These are phyloP conservation scores for Ariopsis seemanni DNA, from an alignment of 2,113 vertebrate genomes.

Conservation along the genomic window DNA sequence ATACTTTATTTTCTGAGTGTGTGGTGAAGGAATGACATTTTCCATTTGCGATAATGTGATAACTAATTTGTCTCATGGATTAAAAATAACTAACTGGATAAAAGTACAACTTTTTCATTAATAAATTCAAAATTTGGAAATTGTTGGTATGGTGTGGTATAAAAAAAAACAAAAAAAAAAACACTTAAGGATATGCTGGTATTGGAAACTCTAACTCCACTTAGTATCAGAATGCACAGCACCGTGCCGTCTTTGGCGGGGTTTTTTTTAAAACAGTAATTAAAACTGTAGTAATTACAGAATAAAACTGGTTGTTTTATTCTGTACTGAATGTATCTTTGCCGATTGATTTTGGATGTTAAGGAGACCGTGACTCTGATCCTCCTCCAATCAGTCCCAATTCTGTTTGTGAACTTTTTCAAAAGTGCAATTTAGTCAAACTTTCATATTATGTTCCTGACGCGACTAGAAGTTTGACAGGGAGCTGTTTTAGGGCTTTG, in stretches of 20 bases:
- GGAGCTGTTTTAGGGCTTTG: slow-evolving; percentile 36
- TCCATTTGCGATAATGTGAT: not conserved
- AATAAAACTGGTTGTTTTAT: not conserved
- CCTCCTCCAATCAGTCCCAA: not conserved
- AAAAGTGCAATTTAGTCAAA: not conserved
- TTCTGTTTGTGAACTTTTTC: not conserved
- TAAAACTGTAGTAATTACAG: too few species aligned
- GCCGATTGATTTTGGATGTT: not conserved
- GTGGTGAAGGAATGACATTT: not conserved
- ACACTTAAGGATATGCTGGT: not conserved
- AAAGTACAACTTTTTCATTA: not conserved
- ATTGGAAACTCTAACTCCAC: not conserved
- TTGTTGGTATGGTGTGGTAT: too few species aligned
- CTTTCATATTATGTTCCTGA: not conserved
- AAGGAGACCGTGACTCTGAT: not conserved
- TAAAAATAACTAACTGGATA: not conserved
- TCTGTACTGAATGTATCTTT: not conserved
- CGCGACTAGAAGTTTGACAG: not conserved
- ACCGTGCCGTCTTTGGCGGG: not conserved
- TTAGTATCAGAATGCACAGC: not conserved
- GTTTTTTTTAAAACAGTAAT: not conserved
- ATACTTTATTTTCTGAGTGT: too few species aligned
- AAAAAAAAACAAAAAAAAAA: not conserved
- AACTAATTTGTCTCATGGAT: not conserved
- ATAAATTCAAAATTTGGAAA: not conserved